Evolutionary conservation across 2,888 invertebrate species (phyloP).

Genomic region (Lasioglossum malachurum): DNA sequence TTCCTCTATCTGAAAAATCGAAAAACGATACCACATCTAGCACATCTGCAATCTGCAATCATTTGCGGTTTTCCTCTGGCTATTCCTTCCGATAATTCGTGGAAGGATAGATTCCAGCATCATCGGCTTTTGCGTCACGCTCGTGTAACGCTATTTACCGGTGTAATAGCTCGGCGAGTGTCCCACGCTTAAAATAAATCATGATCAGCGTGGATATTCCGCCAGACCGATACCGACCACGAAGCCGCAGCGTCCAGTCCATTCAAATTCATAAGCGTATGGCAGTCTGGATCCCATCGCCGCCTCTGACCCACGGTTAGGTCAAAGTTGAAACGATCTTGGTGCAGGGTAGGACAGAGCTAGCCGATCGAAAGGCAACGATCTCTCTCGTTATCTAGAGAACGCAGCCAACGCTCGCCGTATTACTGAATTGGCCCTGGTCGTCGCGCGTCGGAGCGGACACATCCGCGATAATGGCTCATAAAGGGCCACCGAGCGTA

Average conservation of each 20-base stretch:
- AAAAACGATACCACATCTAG: background rate
- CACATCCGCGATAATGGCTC: conserved; percentile 62
- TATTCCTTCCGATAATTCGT: background rate
- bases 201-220: background rate
- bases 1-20: no score
- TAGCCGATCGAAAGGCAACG: conserved; percentile 32
- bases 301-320: conserved; percentile 35
- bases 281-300: background rate
- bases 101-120: background rate
- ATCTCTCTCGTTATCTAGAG: conserved; percentile 60
- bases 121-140: background rate
- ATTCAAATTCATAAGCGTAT: conserved; percentile 15
- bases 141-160: background rate
- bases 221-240: background rate
- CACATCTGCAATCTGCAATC: background rate
- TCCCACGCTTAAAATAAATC: background rate
- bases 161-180: background rate
- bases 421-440: conserved; percentile 43
- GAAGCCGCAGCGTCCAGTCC: background rate
- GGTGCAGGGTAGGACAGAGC: background rate
- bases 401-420: conserved; percentile 50
- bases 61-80: background rate
- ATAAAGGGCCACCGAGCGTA: conserved; percentile 41
- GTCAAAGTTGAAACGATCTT: conserved; percentile 60
- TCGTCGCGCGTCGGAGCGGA: conserved; percentile 25